Evolutionary conservation across 2,888 invertebrate genomes (phyloP), one percentile per base, ranked within the genome.

Genomic region (Pedicia rivosa): DNA sequence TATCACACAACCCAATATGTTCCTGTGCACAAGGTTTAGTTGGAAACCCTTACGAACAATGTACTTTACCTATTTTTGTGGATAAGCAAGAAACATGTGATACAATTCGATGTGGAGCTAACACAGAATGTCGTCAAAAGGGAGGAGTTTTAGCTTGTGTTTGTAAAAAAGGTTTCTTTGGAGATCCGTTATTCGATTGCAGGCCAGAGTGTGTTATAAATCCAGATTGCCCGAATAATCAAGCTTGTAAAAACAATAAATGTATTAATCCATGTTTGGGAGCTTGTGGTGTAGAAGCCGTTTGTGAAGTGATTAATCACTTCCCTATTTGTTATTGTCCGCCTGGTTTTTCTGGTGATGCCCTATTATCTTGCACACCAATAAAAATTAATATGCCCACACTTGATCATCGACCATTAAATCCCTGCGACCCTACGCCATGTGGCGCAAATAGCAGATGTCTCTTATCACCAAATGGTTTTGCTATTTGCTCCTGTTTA

Each of bases 151-250:
- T 75, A 3, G 64, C 71, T 7, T 87, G 87, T 52, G 66, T 72
- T 43, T 87, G 87, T 53, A 66, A 71, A 39, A 68, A 70, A 38
- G 76, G 74, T 35, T 87, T 78, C 57, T 78, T 69, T 47, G 88
- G 88, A 31, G 80, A 87, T 61, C 82, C 88, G 1, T 74, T 74
- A 46, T 61, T 77, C 42, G 77, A 76, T 5, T 86, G 83, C 49
- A 70, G 74, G 35, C 80, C 83, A 2, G 77, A 84, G 58, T 88
- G 87, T 57, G 76, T 86, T 2, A 69, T 81, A 9, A 87, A 87
- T 53, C 72, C 76, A 13, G 84, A 86, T 53, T 86, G 86, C 54
- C 57, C 72, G 5, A 59, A 72, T 33, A 68, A 73, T 40, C 68
- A 70, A 48, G 75, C 83, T 12, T 87, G 86, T 51, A 67, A 79